Evolutionary conservation across 1,140 invertebrate genomes (phyloP).

Genomic region (Camponotus vicinus): DNA sequence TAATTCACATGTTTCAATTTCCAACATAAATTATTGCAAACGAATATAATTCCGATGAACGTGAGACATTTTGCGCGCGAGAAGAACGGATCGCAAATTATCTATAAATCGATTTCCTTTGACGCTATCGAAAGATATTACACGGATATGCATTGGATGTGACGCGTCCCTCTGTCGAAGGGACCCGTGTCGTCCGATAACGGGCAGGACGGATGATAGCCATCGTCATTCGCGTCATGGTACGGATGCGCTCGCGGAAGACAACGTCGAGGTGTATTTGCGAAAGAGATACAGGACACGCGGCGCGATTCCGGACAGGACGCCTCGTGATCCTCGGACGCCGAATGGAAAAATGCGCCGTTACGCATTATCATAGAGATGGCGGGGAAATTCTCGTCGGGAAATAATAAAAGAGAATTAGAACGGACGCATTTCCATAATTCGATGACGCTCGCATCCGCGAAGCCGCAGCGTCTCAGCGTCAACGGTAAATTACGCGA

Average conservation of each 20-base stretch:
- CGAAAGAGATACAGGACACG: slow-evolving; percentile 28
- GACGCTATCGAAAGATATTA: slow-evolving; percentile 6
- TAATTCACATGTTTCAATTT: background rate
- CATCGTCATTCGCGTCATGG: background rate
- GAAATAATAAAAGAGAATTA: slow-evolving; percentile 74
- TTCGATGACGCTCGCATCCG: slow-evolving; percentile 63
- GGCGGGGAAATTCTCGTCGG: slow-evolving; percentile 58
- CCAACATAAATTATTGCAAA: background rate
- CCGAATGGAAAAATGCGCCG: slow-evolving; percentile 53
- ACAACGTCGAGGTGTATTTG: background rate
- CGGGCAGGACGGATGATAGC: slow-evolving; percentile 48
- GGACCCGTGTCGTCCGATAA: slow-evolving; percentile 16
- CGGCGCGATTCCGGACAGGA: slow-evolving; percentile 18
- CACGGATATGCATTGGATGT: slow-evolving; percentile 15
- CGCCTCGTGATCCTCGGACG: background rate
- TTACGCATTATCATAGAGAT: slow-evolving; percentile 73
- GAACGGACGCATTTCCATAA: slow-evolving; percentile 73
- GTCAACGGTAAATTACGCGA: slow-evolving; percentile 38
- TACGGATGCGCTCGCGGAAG: background rate
- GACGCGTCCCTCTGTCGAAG: background rate
- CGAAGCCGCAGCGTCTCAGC: background rate
- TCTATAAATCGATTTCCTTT: slow-evolving; percentile 10
- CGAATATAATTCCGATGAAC: background rate
- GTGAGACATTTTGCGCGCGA: background rate
- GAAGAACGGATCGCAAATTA: background rate